A percentile compares a stretch with the other conserved stretches of the same genome.
Evolutionary conservation across 2,797 vertebrate genomes (phyloP).

Genomic region (Bovichtus variegatus): DNA sequence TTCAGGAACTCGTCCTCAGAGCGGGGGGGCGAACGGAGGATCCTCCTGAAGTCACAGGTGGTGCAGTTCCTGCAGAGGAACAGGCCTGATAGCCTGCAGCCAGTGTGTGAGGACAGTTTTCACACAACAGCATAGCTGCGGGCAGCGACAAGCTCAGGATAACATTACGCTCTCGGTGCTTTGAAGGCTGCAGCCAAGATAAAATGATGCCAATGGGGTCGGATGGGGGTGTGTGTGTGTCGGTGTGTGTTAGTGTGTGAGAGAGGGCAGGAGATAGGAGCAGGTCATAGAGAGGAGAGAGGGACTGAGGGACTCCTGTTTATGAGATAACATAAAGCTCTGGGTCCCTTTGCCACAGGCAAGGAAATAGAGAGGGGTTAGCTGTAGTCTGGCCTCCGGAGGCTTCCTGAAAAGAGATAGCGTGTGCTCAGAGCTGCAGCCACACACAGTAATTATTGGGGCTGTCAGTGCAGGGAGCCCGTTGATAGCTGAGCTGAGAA

Average conservation of each 20-base stretch:
- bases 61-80: too few relatives aligned
- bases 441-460: slow-evolving; percentile 14
- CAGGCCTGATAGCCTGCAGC: neutral
- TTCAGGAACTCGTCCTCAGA: neutral
- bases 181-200: slow-evolving; percentile 13
- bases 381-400: neutral
- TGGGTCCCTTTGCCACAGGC: slow-evolving; percentile 25
- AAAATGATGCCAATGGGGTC: slow-evolving; percentile 14
- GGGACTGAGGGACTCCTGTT: slow-evolving; percentile 26
- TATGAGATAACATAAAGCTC: slow-evolving; percentile 46
- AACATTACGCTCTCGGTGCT: slow-evolving; percentile 2
- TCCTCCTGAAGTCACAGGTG: neutral
- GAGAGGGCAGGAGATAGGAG: slow-evolving; percentile 19
- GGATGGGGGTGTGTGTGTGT: neutral
- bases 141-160: slow-evolving; percentile 4
- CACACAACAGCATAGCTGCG: neutral
- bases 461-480: slow-evolving; percentile 7
- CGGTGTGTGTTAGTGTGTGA: slow-evolving; percentile 1
- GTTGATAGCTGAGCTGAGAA: slow-evolving; percentile 22
- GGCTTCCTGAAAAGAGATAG: slow-evolving; percentile 27
- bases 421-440: slow-evolving; percentile 10
- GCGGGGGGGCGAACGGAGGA: too few relatives aligned
- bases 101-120: neutral
- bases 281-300: slow-evolving; percentile 25
- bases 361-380: slow-evolving; percentile 22